Evolutionary conservation across 1,140 invertebrate species (phyloP).

Genomic region (Diachasma alloeum): DNA sequence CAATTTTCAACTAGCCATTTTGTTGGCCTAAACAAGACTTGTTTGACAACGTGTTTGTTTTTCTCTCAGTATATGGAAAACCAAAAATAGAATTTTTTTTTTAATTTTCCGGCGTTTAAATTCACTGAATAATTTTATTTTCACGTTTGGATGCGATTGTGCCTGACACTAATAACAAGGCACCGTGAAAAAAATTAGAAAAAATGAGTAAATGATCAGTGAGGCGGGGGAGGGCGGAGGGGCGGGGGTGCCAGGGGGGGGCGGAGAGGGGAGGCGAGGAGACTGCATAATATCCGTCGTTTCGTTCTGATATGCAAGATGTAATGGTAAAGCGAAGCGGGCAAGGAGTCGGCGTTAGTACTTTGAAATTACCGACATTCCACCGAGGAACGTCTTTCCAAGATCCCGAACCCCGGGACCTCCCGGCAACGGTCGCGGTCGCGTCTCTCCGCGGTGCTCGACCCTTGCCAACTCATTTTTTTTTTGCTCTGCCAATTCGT

Average conservation of each 20-base stretch:
- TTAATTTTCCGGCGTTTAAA: too few relatives aligned
- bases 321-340: constrained; percentile 3
- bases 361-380: constrained; percentile 35
- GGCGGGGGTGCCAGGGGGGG: constrained; percentile 23
- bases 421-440: constrained; percentile 38
- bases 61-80: too few relatives aligned
- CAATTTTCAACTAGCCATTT: too few relatives aligned
- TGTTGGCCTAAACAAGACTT: too few relatives aligned
- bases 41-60: too few relatives aligned
- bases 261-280: background rate
- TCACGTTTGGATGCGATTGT: background rate
- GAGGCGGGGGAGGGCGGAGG: constrained; percentile 24
- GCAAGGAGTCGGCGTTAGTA: constrained; percentile 17
- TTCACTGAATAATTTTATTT: background rate
- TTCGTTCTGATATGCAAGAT: constrained; percentile 22
- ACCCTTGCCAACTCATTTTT: constrained; percentile 19
- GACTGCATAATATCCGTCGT: constrained; percentile 23
- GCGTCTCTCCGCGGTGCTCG: constrained; percentile 32
- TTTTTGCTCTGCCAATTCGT: background rate
- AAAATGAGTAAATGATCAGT: background rate
- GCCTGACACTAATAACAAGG: background rate
- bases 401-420: constrained; percentile 38
- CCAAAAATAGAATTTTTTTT: background rate
- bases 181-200: background rate
- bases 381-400: constrained; percentile 28